These are phyloP conservation scores for Dasysyrphus tricinctus DNA, from an alignment of 2,888 invertebrate species.

Conservation along the genomic window DNA sequence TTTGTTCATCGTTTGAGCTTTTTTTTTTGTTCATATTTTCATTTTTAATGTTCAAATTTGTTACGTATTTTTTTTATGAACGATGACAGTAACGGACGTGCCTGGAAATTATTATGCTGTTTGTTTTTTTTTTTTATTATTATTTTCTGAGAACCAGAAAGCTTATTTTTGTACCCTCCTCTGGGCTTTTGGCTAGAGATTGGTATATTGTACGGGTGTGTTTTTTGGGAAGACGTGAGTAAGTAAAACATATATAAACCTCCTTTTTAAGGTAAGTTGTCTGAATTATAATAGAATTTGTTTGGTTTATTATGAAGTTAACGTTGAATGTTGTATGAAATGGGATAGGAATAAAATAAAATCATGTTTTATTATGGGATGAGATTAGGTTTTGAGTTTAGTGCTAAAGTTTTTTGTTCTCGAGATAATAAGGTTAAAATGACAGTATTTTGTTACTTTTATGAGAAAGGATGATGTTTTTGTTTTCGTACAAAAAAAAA, in stretches of 20 bases:
- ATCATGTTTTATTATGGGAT: conserved; percentile 57
- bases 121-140: conserved; percentile 1
- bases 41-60: conserved; percentile 56
- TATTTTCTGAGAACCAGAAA: conserved; percentile 18
- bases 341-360: conserved; percentile 48
- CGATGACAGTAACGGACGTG: conserved; percentile 71
- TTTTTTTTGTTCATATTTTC: conserved; percentile 35
- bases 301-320: conserved; percentile 60
- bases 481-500: background rate
- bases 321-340: background rate
- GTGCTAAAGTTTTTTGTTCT: conserved; percentile 51
- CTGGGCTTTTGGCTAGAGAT: background rate
- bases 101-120: conserved; percentile 59
- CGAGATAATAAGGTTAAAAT: conserved; percentile 56
- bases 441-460: conserved; percentile 3
- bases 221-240: conserved; percentile 45
- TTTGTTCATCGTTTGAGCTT: conserved; percentile 28
- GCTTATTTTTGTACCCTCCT: conserved; percentile 42
- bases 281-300: conserved; percentile 70
- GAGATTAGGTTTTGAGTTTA: conserved; percentile 64
- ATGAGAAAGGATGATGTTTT: background rate
- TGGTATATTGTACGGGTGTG: conserved; percentile 1
- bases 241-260: conserved; percentile 13
- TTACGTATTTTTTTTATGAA: conserved; percentile 57
- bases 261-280: conserved; percentile 38